Evolutionary conservation across 2,797 vertebrate species (phyloP), one percentile per base, ranked within the genome.

Genomic region (Vespertilio murinus): DNA sequence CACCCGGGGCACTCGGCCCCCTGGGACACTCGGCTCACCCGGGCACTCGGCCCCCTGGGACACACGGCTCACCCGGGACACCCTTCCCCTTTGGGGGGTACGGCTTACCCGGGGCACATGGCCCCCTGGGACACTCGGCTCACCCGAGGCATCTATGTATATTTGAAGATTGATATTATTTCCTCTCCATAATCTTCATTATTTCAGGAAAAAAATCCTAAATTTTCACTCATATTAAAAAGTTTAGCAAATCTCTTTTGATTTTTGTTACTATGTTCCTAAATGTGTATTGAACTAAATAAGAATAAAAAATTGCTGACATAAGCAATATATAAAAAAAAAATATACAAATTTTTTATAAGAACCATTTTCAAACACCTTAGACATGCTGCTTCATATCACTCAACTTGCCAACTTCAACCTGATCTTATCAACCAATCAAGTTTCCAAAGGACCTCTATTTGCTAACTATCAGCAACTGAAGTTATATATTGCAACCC

Each of bases 271-370:
- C 33, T 69, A 2, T 49, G 11, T 6, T 88, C 20, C n/a, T 84
- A 61, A 83, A 78, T 80, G 9, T 52, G 9, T 87, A 49, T 30
- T 45, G 17, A 67, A 54, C 10, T 87, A 54, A 67, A 54, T 20
- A 95, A 54, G 70, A 91, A 75, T 69, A 71, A 45, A 88, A 95
- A 56, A 28, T 61, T 90, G 5, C 38, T 80, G 61, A 83, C 22
- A 93, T 40, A 52, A 73, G 88, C 22, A 45, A 9, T 35, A 59
- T 70, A 28, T 84, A 30, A 94, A 88, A 92, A 17, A 49, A 65
- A 92, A 87, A 78, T 40, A 69, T 4, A 52, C 59, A 52, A 49
- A 25, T 11, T 75, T 71, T 75, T 93, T 71, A 25, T 73, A 18
- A 42, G n/a, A 67, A 78, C 3, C 1, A 81, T 81, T 93, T 95